Percentiles rank a stretch among this genome's conserved stretches.
These are phyloP conservation scores for Caenorhabditis latens DNA, from an alignment of 1,140 invertebrate genomes.

Conservation along the genomic window DNA sequence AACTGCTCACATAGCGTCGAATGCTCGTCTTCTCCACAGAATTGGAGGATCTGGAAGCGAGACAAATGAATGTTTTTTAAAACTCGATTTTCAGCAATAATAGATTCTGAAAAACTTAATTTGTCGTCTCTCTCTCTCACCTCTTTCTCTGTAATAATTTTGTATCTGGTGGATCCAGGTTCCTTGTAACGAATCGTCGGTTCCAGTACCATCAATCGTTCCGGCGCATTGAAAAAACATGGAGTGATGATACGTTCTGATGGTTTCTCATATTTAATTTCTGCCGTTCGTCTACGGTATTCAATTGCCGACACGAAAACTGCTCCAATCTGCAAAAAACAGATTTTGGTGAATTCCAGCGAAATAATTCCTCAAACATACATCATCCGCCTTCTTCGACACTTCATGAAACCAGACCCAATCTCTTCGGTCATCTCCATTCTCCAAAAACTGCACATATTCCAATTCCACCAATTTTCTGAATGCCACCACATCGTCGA, in stretches of 20 bases:
- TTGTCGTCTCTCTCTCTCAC: too few relatives aligned
- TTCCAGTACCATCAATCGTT: conserved; percentile 1
- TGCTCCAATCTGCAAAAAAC: not conserved
- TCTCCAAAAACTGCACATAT: conserved; percentile 2
- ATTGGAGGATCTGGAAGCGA: not conserved
- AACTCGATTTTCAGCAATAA: too few relatives aligned
- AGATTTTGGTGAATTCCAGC: too few relatives aligned
- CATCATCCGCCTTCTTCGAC: not conserved
- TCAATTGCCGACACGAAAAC: conserved; percentile 9
- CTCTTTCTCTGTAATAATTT: not conserved
- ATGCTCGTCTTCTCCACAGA: not conserved
- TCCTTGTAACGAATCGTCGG: conserved; percentile 32
- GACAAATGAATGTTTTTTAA: not conserved
- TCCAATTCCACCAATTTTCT: conserved; percentile 13
- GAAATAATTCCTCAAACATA: too few relatives aligned
- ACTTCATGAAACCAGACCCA: not conserved
- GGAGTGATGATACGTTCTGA: conserved; percentile 3
- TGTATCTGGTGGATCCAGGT: not conserved
- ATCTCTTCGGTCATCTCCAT: not conserved
- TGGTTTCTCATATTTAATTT: not conserved
- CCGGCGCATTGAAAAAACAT: not conserved
- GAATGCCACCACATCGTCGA: conserved; percentile 18
- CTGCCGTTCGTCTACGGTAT: not conserved
- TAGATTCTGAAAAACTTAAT: too few relatives aligned
- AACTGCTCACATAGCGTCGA: not conserved